Percentiles rank a stretch among this genome's conserved stretches.
Evolutionary conservation across 2,113 vertebrate species (phyloP).

Genomic region (Lates calcarifer): DNA sequence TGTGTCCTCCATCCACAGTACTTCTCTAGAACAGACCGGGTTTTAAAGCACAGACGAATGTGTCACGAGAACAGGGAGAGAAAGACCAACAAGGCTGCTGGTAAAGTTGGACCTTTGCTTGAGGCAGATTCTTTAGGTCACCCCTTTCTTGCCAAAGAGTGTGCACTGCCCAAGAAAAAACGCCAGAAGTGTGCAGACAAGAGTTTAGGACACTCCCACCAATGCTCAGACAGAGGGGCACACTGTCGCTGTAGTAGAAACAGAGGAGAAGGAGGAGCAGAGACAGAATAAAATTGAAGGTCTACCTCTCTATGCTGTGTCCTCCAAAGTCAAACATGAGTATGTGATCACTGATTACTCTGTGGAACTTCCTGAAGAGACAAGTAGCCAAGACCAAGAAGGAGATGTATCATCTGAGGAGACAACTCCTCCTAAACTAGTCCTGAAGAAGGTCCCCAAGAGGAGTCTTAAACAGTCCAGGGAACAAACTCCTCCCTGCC

Average conservation of each 20-base stretch:
- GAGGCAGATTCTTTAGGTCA: constrained; percentile 87
- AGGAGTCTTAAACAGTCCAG: constrained; percentile 89
- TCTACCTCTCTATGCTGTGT: constrained; percentile 90
- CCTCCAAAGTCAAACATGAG: constrained; percentile 97
- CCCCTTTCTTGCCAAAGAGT: constrained; percentile 90
- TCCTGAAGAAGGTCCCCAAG: constrained; percentile 96
- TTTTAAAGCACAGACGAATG: constrained; percentile 99
- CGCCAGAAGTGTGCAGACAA: constrained; percentile 92
- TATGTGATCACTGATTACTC: constrained; percentile 95
- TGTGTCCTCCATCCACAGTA: constrained; percentile 83
- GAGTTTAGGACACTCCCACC: constrained; percentile 69
- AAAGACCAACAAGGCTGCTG: constrained; percentile 90
- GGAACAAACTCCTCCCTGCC: constrained; percentile 88
- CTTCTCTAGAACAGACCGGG: constrained; percentile 98
- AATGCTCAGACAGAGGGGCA: constrained; percentile 74
- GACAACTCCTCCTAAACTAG: constrained; percentile 92
- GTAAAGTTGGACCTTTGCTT: constrained; percentile 88
- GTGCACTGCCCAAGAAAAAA: constrained; percentile 95
- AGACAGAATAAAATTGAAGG: constrained; percentile 90
- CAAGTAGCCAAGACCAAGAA: constrained; percentile 82
- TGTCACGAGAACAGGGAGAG: constrained; percentile 98
- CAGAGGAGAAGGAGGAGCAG: constrained; percentile 87
- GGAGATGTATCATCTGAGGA: constrained; percentile 88
- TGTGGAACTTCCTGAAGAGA: constrained; percentile 92
- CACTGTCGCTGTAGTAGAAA: constrained; percentile 53